Evolutionary conservation across 35 echinoderm and acorn worm species (phyloP), one percentile per base, ranked within the genome.

Genomic region (Acanthaster planci): DNA sequence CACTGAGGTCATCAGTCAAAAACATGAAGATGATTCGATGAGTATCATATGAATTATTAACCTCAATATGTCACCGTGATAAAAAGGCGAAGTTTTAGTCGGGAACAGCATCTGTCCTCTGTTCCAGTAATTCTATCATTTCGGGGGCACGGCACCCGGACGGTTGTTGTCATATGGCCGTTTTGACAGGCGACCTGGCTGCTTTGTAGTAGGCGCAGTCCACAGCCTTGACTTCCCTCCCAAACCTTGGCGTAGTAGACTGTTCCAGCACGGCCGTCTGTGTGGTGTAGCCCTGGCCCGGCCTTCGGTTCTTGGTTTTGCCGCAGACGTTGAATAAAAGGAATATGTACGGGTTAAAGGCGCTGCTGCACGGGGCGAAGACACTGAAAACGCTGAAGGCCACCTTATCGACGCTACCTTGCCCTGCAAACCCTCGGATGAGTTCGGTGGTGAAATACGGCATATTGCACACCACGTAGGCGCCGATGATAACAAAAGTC

Each of bases 401-500:
- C 17, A 87, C 84, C 17, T 37, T 32, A 53, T 97, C 85, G 18
- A 97, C 58, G 6, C 21, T 56, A 9, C 17, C 38, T 0, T 0
- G 60, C 15, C 39, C 37, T 1, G 75, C 78, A n/a, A 91, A 86
- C 9, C 77, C 64, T 18, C 68, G 34, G 32, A 93, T 90, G 19
- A 91, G 84, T 40, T 97, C 87, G 36, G 76, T 90, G 39, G 84
- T 83, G 35, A 97, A 97, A 40, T 82, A 97, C 2, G 95, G 95
- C 44, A 88, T 59, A 39, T 92, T 88, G 52, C 95, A 97, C 26
- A 97, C 18, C 8, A 97, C 80, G 80, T 93, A 97, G 5, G 89
- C 91, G 16, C 59, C 80, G 81, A 97, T 97, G 32, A 97, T 97
- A 26, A 90, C 95, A 55, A 90, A 93, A 0, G 95, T 97, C 95